Evolutionary conservation across 2,797 vertebrate genomes (phyloP).

Genomic region (Euthynnus affinis): DNA sequence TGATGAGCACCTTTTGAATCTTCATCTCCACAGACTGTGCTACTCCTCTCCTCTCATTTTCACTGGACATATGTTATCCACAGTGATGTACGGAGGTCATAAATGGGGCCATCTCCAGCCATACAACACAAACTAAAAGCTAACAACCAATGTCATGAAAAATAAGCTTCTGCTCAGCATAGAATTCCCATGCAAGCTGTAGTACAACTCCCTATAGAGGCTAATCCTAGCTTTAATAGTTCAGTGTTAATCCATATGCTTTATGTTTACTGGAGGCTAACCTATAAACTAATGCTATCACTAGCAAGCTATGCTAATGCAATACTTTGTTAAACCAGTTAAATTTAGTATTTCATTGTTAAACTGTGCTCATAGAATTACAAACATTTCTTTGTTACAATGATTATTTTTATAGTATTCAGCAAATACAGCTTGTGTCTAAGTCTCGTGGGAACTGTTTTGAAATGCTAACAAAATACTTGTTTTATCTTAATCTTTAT

Average conservation of each 20-base stretch:
- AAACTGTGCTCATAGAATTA: background rate
- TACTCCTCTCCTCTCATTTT: too few species aligned
- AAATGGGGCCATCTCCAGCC: constrained; percentile 15
- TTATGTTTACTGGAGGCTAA: constrained; percentile 30
- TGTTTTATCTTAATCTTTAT: constrained; percentile 1
- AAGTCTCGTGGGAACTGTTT: constrained; percentile 16
- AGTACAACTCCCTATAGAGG: constrained; percentile 11
- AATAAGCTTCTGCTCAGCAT: constrained; percentile 29
- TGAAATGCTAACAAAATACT: background rate
- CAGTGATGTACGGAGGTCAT: constrained; percentile 1
- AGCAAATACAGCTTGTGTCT: background rate
- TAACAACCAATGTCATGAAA: constrained; percentile 28
- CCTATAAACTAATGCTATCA: constrained; percentile 27
- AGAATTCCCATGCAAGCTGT: background rate
- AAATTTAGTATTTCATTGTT: constrained; percentile 2
- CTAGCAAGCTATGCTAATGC: constrained; percentile 29
- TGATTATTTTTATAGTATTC: constrained; percentile 4
- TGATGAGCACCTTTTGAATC: too few species aligned
- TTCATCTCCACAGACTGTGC: too few species aligned
- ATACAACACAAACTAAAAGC: constrained; percentile 35
- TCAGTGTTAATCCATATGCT: constrained; percentile 17
- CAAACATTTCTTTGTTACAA: background rate
- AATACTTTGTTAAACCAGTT: constrained; percentile 36
- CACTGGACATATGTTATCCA: too few species aligned
- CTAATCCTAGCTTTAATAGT: constrained; percentile 28